Conservation (phyloP, 2,797 vertebrate genomes). For the Pterois miles region DNA sequence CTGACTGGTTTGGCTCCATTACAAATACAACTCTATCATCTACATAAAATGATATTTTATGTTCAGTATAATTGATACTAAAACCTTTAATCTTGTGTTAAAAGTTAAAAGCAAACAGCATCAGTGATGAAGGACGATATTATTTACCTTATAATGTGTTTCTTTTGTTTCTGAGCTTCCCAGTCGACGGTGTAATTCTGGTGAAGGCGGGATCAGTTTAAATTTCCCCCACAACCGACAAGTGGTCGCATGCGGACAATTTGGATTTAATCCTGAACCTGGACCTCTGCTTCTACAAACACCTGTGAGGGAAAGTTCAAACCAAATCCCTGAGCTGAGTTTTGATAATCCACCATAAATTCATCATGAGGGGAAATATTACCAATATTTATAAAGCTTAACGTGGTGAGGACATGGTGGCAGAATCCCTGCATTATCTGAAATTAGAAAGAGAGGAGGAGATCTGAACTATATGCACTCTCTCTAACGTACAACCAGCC, state of each 20-base stretch:
- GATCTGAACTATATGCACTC: neutral
- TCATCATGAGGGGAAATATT: neutral
- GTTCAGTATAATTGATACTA: neutral
- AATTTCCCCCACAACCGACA: neutral
- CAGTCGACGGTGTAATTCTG: no score
- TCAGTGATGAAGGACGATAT: neutral
- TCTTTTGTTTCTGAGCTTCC: no score
- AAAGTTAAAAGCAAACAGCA: neutral
- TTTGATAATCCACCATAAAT: neutral
- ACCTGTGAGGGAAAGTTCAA: neutral
- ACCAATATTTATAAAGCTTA: neutral
- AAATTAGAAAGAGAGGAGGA: neutral
- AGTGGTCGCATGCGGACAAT: neutral
- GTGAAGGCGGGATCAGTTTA: no score
- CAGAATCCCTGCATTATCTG: neutral
- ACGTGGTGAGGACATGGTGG: neutral
- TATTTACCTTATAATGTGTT: neutral
- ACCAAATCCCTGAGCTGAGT: neutral
- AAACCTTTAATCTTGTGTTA: neutral
- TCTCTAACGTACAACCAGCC: neutral
- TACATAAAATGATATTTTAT: neutral
- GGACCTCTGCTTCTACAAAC: neutral
- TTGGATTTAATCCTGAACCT: neutral
- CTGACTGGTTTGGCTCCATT: neutral
- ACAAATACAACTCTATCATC: neutral